Evolutionary conservation across 2,797 vertebrate species (phyloP).

Genomic region (Aratinga solstitialis): DNA sequence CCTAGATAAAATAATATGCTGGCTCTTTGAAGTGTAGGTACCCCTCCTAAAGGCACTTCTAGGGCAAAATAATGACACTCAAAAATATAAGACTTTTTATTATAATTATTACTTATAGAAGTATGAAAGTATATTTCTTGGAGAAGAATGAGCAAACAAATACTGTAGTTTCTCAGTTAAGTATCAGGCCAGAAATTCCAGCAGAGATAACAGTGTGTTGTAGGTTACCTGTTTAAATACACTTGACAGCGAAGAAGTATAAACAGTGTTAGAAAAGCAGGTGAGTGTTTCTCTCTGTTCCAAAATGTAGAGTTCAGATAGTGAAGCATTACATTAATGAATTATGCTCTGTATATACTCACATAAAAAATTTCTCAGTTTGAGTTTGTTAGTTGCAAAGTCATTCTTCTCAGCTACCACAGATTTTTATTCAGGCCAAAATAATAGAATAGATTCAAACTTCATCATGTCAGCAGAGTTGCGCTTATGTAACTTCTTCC

Average conservation of each 20-base stretch:
- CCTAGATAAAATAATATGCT: not conserved
- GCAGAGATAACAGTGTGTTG: not conserved
- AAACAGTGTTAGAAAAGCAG: not conserved
- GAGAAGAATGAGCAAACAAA: not conserved
- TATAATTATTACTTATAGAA: not conserved
- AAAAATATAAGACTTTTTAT: not conserved
- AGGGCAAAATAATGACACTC: not conserved
- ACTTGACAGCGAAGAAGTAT: not conserved
- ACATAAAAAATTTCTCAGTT: not conserved
- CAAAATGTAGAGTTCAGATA: not conserved
- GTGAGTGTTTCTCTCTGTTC: not conserved
- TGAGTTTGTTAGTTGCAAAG: not conserved
- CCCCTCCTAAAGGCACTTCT: not conserved
- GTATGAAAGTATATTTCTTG: not conserved
- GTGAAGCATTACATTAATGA: rapidly evolving
- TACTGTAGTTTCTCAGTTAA: not conserved
- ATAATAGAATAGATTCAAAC: not conserved
- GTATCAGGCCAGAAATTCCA: not conserved
- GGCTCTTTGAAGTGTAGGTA: not conserved
- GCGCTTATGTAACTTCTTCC: not conserved
- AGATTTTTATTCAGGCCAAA: not conserved
- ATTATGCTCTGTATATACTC: not conserved
- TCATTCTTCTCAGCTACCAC: not conserved
- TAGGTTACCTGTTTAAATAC: not conserved
- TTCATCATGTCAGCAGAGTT: not conserved